These are phyloP conservation scores for Automeris io DNA, from an alignment of 2,888 invertebrate species.

Conservation along the genomic window DNA sequence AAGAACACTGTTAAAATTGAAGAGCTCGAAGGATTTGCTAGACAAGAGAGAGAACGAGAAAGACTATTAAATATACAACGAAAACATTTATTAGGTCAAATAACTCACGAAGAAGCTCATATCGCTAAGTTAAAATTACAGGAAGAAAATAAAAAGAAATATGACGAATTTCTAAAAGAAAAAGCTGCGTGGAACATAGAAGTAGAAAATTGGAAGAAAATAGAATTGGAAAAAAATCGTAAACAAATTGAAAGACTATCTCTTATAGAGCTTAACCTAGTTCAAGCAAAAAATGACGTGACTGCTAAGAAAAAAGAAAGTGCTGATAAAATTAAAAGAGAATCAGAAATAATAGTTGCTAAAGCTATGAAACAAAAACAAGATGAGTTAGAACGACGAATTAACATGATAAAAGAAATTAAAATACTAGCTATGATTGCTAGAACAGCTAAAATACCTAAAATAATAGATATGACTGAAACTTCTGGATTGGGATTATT, in stretches of 20 bases:
- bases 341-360: slow-evolving; percentile 40
- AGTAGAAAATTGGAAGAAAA: slow-evolving; percentile 68
- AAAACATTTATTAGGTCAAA: slow-evolving; percentile 76
- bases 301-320: slow-evolving; percentile 43
- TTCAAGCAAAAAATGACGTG: slow-evolving; percentile 43
- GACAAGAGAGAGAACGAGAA: slow-evolving; percentile 63
- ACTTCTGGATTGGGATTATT: slow-evolving; percentile 75
- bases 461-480: slow-evolving; percentile 78
- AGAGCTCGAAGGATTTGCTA: slow-evolving; percentile 58
- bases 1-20: slow-evolving; percentile 54
- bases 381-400: slow-evolving; percentile 65
- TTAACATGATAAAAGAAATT: slow-evolving; percentile 71
- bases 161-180: slow-evolving; percentile 67
- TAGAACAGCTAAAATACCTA: slow-evolving; percentile 65
- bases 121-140: slow-evolving; percentile 70
- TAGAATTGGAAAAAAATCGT: slow-evolving; percentile 67
- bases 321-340: slow-evolving; percentile 46
- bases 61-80: slow-evolving; percentile 72
- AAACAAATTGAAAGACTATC: slow-evolving; percentile 58
- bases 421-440: slow-evolving; percentile 66
- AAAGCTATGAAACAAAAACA: slow-evolving; percentile 61
- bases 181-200: slow-evolving; percentile 61
- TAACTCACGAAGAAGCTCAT: slow-evolving; percentile 77
- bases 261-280: slow-evolving; percentile 40
- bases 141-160: slow-evolving; percentile 68